These are phyloP conservation scores for Paracanthobrama guichenoti DNA, from an alignment of 2,113 vertebrate species.

Conservation along the genomic window DNA sequence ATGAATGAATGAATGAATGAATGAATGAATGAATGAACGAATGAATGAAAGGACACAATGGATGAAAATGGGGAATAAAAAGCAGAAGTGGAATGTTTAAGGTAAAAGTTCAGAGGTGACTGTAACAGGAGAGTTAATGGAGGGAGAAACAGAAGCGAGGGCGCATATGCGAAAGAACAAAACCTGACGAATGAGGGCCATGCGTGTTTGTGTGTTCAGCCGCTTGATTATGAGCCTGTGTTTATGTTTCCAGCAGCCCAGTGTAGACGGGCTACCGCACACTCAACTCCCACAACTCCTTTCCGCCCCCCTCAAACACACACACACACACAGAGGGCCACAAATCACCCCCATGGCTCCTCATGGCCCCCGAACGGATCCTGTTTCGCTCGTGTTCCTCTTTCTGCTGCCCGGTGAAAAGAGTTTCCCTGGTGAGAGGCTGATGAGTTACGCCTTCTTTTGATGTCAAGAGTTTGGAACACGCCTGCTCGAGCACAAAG, in stretches of 20 bases:
- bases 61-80: neutral
- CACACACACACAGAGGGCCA: neutral
- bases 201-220: constrained; percentile 58
- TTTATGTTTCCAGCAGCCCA: constrained; percentile 39
- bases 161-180: constrained; percentile 8
- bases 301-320: constrained; percentile 3
- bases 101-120: neutral
- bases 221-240: constrained; percentile 44
- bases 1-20: neutral
- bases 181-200: constrained; percentile 23
- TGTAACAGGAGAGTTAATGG: constrained; percentile 7
- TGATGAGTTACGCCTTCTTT: constrained; percentile 76
- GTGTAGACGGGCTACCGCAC: constrained; percentile 16
- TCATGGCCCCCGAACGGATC: constrained; percentile 62
- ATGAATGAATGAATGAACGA: no score
- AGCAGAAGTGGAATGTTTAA: constrained; percentile 21
- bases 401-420: constrained; percentile 69
- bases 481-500: constrained; percentile 72
- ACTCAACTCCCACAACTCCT: neutral
- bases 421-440: constrained; percentile 71
- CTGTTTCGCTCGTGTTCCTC: constrained; percentile 63
- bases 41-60: no score
- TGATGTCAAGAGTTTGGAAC: constrained; percentile 77
- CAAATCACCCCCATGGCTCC: constrained; percentile 48
- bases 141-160: constrained; percentile 32